Evolutionary conservation across 2,888 invertebrate species (phyloP).

Genomic region (Perithous albicinctus): DNA sequence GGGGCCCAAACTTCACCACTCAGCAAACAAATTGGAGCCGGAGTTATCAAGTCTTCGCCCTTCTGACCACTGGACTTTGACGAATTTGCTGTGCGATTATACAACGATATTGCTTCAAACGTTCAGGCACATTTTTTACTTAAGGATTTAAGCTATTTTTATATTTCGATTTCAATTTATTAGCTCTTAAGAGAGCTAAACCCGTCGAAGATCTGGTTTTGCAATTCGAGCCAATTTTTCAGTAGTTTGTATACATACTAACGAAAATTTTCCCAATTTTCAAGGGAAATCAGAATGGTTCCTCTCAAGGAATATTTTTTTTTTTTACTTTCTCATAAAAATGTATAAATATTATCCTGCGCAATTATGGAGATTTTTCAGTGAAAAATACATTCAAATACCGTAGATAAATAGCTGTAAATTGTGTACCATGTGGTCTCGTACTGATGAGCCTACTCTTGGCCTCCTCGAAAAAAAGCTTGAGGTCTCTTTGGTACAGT

Average conservation of each 20-base stretch:
- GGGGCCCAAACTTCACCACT: slow-evolving; percentile 81
- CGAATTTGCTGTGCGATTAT: slow-evolving; percentile 73
- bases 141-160: neutral
- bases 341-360: too few species aligned
- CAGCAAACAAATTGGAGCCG: slow-evolving; percentile 81
- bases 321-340: too few species aligned
- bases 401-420: neutral
- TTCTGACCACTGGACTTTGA: slow-evolving; percentile 80
- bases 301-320: too few species aligned
- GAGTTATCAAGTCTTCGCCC: slow-evolving; percentile 79
- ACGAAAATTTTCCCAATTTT: too few species aligned
- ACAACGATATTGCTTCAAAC: neutral
- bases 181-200: too few species aligned
- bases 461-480: slow-evolving; percentile 91
- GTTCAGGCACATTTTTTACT: neutral
- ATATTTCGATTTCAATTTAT: too few species aligned
- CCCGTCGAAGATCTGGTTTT: too few species aligned
- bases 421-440: slow-evolving; percentile 74
- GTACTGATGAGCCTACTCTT: slow-evolving; percentile 80
- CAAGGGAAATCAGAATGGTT: too few species aligned
- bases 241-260: too few species aligned
- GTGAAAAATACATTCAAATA: too few species aligned
- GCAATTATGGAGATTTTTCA: too few species aligned
- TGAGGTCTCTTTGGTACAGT: slow-evolving; percentile 94
- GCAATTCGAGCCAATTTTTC: too few species aligned